Base-by-base conservation (phyloP, 2,113 vertebrate genomes). In the Eretmochelys imbricata region DNA sequence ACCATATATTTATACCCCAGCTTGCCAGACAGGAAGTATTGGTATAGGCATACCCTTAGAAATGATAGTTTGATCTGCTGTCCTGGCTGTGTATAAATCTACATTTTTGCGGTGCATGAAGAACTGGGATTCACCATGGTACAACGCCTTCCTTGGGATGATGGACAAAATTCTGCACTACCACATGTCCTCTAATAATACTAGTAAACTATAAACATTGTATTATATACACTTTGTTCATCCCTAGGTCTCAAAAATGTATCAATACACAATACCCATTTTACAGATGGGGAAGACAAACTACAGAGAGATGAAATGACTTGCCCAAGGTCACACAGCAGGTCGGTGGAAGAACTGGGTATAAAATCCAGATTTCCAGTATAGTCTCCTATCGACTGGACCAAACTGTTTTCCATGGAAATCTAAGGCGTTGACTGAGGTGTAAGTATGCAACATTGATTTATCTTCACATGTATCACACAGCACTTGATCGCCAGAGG, bases 391-490 rank as follows among this genome's bases (percentile, higher is more conserved):
- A 78, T 19, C 2, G 2, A 5, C 76, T 59, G 54, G 84, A 46
- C 88, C 50, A 0, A 65, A 25, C 22, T 4, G 1, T 5, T 4
- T 85, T 76, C 57, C 19, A 35, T 0, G 65, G 22, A 80, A 80
- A 54, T 14, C 84, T 69, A 5, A 0, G 1, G 0, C 0, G 25
- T 29, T 57, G 85, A 8, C 2, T 79, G 76, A 79, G 76, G 48
- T 49, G 76, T 50, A 49, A 10, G 48, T 16, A 27, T 9, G 38
- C n/a, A 17, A 22, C 7, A 42, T 6, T 14, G 14, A 48, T 16
- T 5, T 53, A 62, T 25, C n/a, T 53, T 50, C 87, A 8, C 49
- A 2, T 0, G 1, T 2, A n/a, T 0, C 0, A 0, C 72, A 46
- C 90, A 86, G 50, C 3, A 14, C 49, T 50, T 9, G 49, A n/a